Percentiles rank a stretch among this genome's conserved stretches.
Conservation (phyloP, 2,113 vertebrate species). For the Microcebus jonahi region DNA sequence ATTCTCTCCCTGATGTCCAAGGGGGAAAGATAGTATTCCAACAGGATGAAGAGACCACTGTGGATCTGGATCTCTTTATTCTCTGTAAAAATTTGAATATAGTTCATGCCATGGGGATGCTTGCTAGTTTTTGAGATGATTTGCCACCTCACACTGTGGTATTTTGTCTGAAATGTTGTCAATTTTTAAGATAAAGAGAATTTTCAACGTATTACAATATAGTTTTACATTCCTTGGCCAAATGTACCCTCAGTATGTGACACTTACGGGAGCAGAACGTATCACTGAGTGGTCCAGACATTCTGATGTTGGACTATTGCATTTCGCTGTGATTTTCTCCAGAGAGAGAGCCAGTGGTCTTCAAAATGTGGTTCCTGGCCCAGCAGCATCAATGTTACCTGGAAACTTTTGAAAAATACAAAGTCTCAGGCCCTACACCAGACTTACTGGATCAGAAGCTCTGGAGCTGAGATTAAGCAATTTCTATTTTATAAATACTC, state of each 20-base stretch:
- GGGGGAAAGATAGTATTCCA: neutral
- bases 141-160: neutral
- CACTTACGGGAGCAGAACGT: neutral
- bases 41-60: neutral
- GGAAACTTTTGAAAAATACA: neutral
- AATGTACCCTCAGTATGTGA: neutral
- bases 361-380: neutral
- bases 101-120: neutral
- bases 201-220: neutral
- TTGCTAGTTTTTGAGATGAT: neutral
- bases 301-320: neutral
- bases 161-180: neutral
- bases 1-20: neutral
- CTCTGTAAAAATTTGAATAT: neutral
- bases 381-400: neutral
- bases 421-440: neutral
- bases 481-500: neutral
- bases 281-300: neutral
- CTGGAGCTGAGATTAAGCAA: neutral
- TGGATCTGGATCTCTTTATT: neutral
- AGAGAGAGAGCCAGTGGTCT: neutral
- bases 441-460: neutral
- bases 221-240: neutral
- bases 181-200: constrained; percentile 1
- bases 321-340: neutral